A percentile compares a stretch with the other conserved stretches of the same genome.
Conservation (phyloP, 2,888 invertebrate species). For the Hypomecis punctinalis region DNA sequence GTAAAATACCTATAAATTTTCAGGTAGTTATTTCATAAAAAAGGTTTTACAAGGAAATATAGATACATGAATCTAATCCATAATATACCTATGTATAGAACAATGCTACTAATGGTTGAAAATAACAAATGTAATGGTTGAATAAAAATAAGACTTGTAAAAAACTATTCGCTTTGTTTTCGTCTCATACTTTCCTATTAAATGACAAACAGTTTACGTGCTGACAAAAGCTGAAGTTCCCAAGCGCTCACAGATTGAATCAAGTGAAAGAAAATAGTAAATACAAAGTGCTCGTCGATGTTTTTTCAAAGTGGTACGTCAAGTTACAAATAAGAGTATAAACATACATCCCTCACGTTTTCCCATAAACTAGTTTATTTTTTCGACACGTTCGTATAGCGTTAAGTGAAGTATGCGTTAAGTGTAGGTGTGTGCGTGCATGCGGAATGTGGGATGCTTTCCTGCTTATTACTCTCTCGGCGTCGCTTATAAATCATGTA, state of each 20-base stretch:
- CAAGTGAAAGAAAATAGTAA: constrained; percentile 10
- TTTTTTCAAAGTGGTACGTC: constrained; percentile 17
- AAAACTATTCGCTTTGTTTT: not conserved
- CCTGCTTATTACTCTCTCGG: constrained; percentile 41
- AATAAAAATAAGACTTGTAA: not conserved
- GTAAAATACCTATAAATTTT: no score
- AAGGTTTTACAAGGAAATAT: no score
- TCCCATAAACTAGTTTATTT: constrained; percentile 45
- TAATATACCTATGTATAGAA: not conserved
- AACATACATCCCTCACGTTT: constrained; percentile 16
- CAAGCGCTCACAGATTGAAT: constrained; percentile 10
- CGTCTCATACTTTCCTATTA: not conserved
- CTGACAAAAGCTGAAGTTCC: constrained; percentile 9
- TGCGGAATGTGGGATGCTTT: constrained; percentile 40
- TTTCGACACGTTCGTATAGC: constrained; percentile 52
- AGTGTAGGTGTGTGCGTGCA: constrained; percentile 44
- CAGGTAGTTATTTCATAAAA: no score
- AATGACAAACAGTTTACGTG: constrained; percentile 1
- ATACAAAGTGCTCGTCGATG: constrained; percentile 9
- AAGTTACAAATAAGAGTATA: constrained; percentile 14
- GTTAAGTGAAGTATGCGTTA: constrained; percentile 53
- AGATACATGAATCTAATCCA: no score
- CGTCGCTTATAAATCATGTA: constrained; percentile 45
- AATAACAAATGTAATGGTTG: not conserved
- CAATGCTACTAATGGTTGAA: not conserved